Evolutionary conservation across 2,797 vertebrate genomes (phyloP).

Genomic region (Hippopotamyrus pictus): DNA sequence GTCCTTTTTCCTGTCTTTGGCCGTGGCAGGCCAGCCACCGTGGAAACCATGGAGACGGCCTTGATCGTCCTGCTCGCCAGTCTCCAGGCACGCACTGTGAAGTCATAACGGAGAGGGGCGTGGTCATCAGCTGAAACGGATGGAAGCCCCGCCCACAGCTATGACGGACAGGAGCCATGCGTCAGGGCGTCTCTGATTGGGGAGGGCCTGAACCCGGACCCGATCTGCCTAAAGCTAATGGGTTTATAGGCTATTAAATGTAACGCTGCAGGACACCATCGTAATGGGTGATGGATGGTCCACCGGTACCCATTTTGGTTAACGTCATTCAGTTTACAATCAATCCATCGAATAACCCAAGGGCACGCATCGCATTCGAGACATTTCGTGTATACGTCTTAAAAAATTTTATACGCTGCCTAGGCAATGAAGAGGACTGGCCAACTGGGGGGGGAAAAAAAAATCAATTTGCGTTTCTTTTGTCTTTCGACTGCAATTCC

Average conservation of each 20-base stretch:
- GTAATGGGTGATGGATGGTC: constrained; percentile 3
- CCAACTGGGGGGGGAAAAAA: neutral
- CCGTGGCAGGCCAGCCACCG: neutral
- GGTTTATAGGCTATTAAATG: constrained; percentile 1
- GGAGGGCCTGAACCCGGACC: neutral
- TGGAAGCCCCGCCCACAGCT: neutral
- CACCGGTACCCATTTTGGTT: constrained; percentile 2
- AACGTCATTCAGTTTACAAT: neutral
- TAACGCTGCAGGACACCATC: neutral
- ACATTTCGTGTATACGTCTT: neutral
- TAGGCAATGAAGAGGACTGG: neutral
- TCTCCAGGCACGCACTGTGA: neutral
- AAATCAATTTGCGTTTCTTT: neutral
- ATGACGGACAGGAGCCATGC: neutral
- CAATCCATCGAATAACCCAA: neutral
- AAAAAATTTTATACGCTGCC: neutral
- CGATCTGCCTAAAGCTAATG: neutral
- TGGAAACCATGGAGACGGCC: neutral
- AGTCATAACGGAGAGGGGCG: neutral
- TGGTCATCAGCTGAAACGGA: neutral
- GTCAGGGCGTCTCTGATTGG: neutral
- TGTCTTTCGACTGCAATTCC: neutral
- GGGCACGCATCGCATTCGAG: neutral
- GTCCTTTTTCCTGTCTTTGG: neutral
- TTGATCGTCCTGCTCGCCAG: neutral